Base-by-base conservation (phyloP, 2,888 invertebrate species). In the Aromia moschata region DNA sequence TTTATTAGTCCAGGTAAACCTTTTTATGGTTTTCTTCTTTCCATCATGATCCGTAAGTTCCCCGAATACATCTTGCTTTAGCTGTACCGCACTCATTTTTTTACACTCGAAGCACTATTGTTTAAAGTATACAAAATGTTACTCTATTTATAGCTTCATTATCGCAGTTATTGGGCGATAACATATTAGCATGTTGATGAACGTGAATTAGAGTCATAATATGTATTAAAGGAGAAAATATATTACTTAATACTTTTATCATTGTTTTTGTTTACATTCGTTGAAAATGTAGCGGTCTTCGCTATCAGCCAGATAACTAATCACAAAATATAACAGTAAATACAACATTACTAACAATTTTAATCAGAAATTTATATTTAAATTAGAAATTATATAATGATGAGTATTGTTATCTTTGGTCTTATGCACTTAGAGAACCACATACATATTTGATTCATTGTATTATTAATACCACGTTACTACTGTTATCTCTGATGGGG, bases 1-100 rank as follows among this genome's bases (percentile, higher is more conserved):
- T 55, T 80, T 81, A 64, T 90, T 91, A 57, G 79, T 83, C 82
- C 91, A 84, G 0, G 88, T 90, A 70, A 86, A 89, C 61, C 87
- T 77, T 56, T 83, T 78, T 0, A 88, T 84, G 1, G 54, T 79
- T 74, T 67, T 82, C 77, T 15, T 80, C 75, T 69, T 77, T 74
- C 61, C 76, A 62, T 33, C 77, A 70, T 69, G 56, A 51, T 55
- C 67, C 12, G 63, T 58, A 14, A 70, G 61, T 45, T 67, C 47
- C 4, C 71, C 77, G 52, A 76, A 77, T 31, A 69, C 63, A 38
- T 74, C 75, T 36, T 30, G 10, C 9, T 4, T 37, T 20, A 55
- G 36, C 25, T 33, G 33, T 2, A 55, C 37, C 1, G 1, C 38
- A 12, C 12, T 36, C 37, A 49, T 47, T 37, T 4, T 37, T 47